Percentiles rank a stretch among this genome's conserved stretches.
Conservation (phyloP, 2,113 vertebrate genomes). For the Oenanthe melanoleuca region DNA sequence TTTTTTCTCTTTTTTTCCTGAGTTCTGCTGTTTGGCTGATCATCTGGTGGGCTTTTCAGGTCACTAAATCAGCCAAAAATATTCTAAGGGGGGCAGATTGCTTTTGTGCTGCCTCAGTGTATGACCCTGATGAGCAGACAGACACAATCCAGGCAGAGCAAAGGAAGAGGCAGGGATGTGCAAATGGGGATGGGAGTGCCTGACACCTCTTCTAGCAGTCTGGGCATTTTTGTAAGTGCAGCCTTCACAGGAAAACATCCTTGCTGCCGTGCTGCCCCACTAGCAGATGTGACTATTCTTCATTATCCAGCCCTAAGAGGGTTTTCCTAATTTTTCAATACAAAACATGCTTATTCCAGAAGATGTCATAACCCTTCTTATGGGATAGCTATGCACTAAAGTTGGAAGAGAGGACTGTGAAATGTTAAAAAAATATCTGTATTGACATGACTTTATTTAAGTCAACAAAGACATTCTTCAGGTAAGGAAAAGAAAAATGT, state of each 20-base stretch:
- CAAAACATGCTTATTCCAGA: background rate
- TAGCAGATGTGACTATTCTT: background rate
- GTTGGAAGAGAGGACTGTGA: background rate
- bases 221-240: background rate
- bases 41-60: background rate
- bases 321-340: background rate
- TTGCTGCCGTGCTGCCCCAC: background rate
- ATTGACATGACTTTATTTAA: background rate
- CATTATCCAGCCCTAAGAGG: background rate
- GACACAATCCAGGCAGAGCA: background rate
- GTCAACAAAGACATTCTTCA: background rate
- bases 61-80: background rate
- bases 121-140: background rate
- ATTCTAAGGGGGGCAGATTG: background rate
- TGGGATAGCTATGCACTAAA: background rate
- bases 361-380: background rate
- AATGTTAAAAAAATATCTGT: background rate
- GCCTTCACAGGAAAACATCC: background rate
- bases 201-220: background rate
- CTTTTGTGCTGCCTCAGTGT: background rate
- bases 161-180: background rate
- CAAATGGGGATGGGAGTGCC: accelerated
- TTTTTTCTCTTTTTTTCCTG: background rate
- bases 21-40: background rate
- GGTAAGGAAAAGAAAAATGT: background rate